Conservation (phyloP, 2,113 vertebrate species). For the Alexandromys fortis region DNA sequence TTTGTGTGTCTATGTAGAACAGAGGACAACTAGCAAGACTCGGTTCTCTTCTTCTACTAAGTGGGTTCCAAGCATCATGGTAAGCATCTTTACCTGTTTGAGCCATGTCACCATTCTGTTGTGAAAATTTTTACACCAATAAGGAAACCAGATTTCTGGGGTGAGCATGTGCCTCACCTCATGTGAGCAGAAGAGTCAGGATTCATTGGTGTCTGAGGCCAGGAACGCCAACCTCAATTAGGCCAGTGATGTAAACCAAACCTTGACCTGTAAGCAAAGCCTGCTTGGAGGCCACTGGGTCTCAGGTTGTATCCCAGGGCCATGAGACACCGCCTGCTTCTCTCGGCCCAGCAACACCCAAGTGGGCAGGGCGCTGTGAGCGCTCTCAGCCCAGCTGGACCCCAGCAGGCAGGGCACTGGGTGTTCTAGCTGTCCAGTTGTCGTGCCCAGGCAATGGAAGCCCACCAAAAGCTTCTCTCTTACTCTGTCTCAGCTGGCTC, state of each 20-base stretch:
- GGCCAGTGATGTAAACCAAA: not conserved
- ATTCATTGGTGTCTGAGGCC: not conserved
- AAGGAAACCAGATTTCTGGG: not conserved
- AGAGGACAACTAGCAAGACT: not conserved
- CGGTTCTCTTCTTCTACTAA: not conserved
- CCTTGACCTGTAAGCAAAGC: not conserved
- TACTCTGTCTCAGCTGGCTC: not conserved
- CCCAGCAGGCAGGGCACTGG: not conserved
- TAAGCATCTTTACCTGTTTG: not conserved
- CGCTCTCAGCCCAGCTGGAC: too few species aligned
- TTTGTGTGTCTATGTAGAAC: not conserved
- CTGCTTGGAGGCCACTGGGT: not conserved
- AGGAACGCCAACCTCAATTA: not conserved
- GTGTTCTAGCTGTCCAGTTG: not conserved
- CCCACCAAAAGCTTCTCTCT: not conserved
- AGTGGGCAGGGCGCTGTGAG: not conserved
- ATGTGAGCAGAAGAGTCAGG: not conserved
- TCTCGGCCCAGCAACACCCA: not conserved
- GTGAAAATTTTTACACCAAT: not conserved
- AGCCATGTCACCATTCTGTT: not conserved
- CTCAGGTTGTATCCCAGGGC: not conserved
- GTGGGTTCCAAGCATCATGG: not conserved
- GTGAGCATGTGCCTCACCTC: not conserved
- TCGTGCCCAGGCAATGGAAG: not conserved
- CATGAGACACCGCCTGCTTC: not conserved